Evolutionary conservation across 1,140 invertebrate species (phyloP).

Genomic region (Polypedilum vanderplanki): DNA sequence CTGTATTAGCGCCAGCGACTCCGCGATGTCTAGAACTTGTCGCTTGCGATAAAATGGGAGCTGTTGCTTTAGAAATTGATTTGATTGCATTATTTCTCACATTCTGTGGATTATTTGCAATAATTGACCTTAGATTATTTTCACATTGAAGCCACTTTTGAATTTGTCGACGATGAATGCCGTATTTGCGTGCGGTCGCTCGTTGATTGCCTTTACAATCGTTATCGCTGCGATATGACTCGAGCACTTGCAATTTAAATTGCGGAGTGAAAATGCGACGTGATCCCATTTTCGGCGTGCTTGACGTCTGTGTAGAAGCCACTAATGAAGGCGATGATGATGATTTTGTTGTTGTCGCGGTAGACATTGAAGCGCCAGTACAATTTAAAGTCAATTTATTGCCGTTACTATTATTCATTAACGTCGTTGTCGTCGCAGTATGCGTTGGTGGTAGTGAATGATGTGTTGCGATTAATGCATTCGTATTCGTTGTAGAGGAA

Average conservation of each 20-base stretch:
- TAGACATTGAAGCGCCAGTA: conserved; percentile 24
- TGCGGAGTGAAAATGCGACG: conserved; percentile 74
- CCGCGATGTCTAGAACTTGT: conserved; percentile 9
- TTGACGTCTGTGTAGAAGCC: conserved; percentile 40
- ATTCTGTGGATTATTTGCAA: conserved; percentile 46
- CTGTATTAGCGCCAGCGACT: conserved; percentile 21
- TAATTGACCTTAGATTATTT: conserved; percentile 59
- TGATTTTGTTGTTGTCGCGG: background rate
- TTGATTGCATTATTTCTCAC: conserved; percentile 32
- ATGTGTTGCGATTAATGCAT: background rate
- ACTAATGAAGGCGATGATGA: background rate
- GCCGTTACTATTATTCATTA: conserved; percentile 24
- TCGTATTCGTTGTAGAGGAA: conserved; percentile 16
- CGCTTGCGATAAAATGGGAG: conserved; percentile 12
- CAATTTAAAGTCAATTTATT: conserved; percentile 20
- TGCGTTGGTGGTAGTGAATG: background rate
- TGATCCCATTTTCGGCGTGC: conserved; percentile 57
- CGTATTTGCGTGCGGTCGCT: conserved; percentile 77
- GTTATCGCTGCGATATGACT: conserved; percentile 71
- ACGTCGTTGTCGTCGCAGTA: background rate
- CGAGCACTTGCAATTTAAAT: conserved; percentile 77
- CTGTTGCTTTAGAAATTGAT: conserved; percentile 32
- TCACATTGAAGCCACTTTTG: conserved; percentile 84
- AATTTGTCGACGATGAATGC: conserved; percentile 76
- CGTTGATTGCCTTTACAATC: conserved; percentile 79